Base-by-base conservation (phyloP, 2,113 vertebrate species). In the Caloenas nicobarica region DNA sequence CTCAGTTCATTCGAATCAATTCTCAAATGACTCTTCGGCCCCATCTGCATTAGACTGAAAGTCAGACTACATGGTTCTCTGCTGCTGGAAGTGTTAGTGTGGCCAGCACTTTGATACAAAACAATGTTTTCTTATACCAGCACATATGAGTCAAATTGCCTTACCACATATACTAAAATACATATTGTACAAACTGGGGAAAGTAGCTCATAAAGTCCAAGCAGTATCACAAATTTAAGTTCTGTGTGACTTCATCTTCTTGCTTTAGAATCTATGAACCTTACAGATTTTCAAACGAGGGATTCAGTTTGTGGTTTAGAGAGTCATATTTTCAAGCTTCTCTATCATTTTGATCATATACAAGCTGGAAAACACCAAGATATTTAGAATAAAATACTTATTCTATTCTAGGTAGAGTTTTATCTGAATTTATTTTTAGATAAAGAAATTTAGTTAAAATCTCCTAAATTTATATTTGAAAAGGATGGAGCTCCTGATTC, bases 1-100 rank as follows among this genome's bases (percentile, higher is more conserved):
- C 68, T 94, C 23, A 2, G 54, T 85, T 96, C 66, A 18, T 91
- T 94, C 93, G 46, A 69, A 69, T 65, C 69, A 80, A 92, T 74
- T 85, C 62, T 93, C 81, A 84, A 9, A 68, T 68, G 93, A 48
- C 28, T 82, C 21, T 64, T 83, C 57, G 57, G 60, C 38, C 88
- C 44, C 18, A 50, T 61, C 51, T 89, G 26, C 77, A 74, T 72
- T 71, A 96, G 61, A 53, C 64, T 42, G 48, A 86, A 93, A 91
- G 68, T 56, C 16, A 5, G 69, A 57, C 69, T 64, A 33, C 22
- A 17, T 2, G 3, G 44, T 72, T 83, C 42, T 38, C 46, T 68
- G 72, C 69, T 76, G 65, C 31, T 78, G 57, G 28, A 89, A 62
- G 6, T 71, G 57, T 73, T 73, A 46, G 22, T 38, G 36, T 51